phyloP scores from a whole-genome alignment of 2,888 invertebrate genomes.

The Caenorhabditis becei region DNA sequence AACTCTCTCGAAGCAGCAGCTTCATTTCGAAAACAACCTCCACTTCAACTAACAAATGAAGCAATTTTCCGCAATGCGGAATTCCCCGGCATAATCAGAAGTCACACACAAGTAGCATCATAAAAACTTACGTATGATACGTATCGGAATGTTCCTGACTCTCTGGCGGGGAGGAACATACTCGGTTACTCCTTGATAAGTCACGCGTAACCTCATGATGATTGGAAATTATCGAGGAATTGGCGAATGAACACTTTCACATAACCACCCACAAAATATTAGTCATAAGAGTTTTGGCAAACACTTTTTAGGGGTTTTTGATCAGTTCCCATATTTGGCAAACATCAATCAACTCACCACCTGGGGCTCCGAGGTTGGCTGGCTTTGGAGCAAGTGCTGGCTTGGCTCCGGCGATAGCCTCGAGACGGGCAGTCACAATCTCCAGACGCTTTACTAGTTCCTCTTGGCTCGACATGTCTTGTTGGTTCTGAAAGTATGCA shows the following conservation, averaged over 20 bases:
- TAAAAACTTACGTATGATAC: slow-evolving; percentile 55
- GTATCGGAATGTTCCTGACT: slow-evolving; percentile 57
- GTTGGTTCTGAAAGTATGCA: slow-evolving; percentile 36
- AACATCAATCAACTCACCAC: slow-evolving; percentile 29
- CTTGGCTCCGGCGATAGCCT: slow-evolving; percentile 73
- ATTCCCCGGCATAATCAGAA: background rate
- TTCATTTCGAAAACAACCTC: slow-evolving; percentile 1
- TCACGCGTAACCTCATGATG: slow-evolving; percentile 47
- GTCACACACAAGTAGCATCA: slow-evolving; percentile 9
- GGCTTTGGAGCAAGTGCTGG: slow-evolving; percentile 79
- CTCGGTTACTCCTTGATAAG: slow-evolving; percentile 38
- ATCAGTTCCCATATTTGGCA: background rate
- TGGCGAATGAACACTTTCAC: background rate
- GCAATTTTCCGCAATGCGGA: slow-evolving; percentile 3
- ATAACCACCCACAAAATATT: slow-evolving; percentile 16
- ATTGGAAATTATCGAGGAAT: background rate
- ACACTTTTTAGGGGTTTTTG: slow-evolving; percentile 1
- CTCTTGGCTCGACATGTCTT: slow-evolving; percentile 52
- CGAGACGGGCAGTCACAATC: slow-evolving; percentile 70
- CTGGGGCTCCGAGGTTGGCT: slow-evolving; percentile 54
- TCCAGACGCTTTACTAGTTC: slow-evolving; percentile 62
- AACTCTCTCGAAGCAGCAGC: background rate
- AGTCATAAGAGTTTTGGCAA: slow-evolving; percentile 46
- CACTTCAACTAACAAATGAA: background rate
- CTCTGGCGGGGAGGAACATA: slow-evolving; percentile 8